Base-by-base conservation (phyloP, 2,797 vertebrate species). In the Acanthurus leucopareius region DNA sequence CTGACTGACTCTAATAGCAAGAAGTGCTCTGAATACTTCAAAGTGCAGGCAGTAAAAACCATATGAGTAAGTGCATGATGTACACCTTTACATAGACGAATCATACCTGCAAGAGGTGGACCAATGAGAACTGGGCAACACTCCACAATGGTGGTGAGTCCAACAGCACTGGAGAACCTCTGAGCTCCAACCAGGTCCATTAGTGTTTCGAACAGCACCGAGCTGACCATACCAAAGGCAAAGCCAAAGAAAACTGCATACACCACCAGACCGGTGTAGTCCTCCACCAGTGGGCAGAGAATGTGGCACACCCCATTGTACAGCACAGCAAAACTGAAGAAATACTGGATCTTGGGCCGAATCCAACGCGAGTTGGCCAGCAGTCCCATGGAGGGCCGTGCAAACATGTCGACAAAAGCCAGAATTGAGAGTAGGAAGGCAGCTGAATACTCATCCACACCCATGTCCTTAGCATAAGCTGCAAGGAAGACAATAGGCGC, bases 331-430 rank as follows among this genome's bases (percentile, higher is more conserved):
- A 98, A 96, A 88, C 97, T 96, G 79, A 99, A 99, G 93, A 99
- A 98, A 73, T 99, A 99, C 82, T 99, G 98, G 88, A 99, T 99
- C 82, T 80, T 96, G 73, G 98, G 98, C 11, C 97, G 94, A 56
- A 99, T 49, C 91, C 95, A 93, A 44, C 89, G 96, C 0, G 97
- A 96, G 91, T 99, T 99, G 74, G 98, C 98, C 77, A 99, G 84
- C 0, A 99, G 92, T 47, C 98, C 98, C 95, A 97, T 97, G 25
- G 95, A 93, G 42, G 97, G 98, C 65, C 98, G 94, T 52, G 98
- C 97, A 76, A 98, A 96, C 98, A 99, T 99, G 91, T 99, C 98
- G 17, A 98, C 96, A 75, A 99, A 98, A 64, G 98, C 98, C 90
- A 99, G 92, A 65, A 99, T 95, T 11, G 98, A 99, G 3, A 99